Evolutionary conservation across 2,113 vertebrate species (phyloP).

Genomic region (Plotosus lineatus): DNA sequence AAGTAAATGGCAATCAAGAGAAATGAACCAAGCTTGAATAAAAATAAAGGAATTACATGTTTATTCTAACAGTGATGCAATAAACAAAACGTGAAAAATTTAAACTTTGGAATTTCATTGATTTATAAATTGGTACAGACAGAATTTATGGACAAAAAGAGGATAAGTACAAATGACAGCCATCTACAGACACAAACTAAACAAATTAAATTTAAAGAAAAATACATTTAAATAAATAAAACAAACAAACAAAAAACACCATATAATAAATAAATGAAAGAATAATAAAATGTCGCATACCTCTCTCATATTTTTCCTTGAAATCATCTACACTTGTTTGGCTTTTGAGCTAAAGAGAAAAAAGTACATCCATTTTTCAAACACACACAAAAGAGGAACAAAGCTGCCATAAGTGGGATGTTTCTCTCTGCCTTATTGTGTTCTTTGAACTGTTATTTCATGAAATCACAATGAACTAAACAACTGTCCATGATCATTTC

Average conservation of each 20-base stretch:
- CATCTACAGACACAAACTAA: background rate
- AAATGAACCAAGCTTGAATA: background rate
- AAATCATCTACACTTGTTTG: conserved; percentile 57
- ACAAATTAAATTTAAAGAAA: too few species aligned
- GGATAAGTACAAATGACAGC: background rate
- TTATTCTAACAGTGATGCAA: background rate
- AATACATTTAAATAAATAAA: too few species aligned
- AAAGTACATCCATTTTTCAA: background rate
- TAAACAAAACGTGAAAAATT: background rate
- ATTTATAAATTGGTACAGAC: background rate
- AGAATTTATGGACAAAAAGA: background rate
- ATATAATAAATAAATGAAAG: background rate
- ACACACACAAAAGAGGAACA: background rate
- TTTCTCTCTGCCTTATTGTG: background rate
- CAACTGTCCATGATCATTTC: background rate
- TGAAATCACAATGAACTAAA: background rate
- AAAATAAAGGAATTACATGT: background rate
- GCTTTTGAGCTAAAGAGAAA: conserved; percentile 47
- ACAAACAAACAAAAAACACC: background rate
- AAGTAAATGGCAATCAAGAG: background rate
- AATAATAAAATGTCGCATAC: background rate
- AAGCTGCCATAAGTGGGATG: background rate
- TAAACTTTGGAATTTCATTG: background rate
- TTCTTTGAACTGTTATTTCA: background rate
- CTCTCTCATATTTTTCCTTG: conserved; percentile 40